Base-by-base conservation (phyloP, 2,888 invertebrate species). In the Sesia bembeciformis region DNA sequence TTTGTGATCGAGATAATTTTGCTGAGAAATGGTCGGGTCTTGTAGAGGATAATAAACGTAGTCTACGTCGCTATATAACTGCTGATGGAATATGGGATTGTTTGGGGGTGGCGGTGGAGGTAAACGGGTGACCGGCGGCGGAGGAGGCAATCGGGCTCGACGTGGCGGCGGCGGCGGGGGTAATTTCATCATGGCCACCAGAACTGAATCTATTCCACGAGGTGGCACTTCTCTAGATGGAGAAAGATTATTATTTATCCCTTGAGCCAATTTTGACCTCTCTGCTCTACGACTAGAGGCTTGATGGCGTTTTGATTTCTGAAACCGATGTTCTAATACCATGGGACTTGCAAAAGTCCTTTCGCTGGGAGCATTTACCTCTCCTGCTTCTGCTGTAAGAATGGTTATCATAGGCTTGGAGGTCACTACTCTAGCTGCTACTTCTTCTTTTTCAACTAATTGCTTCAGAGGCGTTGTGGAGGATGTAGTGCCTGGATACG, bases 31-130 rank as follows among this genome's bases (percentile, higher is more conserved):
- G 0, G 95, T 94, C 5, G 97, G 96, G 80, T 97, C 97, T 81
- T 96, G 96, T 59, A 96, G 80, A 0, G 97, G 97, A 72, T 96
- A 97, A 76, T 97, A 96, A 4, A 97, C 97, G 71, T 96, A 97
- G 80, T 97, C 97, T 3, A 96, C 96, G 71, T 97, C 97, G 58
- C 97, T 97, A 68, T 96, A 96, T 56, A 97, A 90, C 73, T 97
- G 97, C 70, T 96, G 96, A 67, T 96, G 95, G 69, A 96, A 97
- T 70, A 96, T 94, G 60, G 96, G 95, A 58, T 96, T 94, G 72
- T 96, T 96, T 0, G 95, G 94, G 0, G 95, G 94, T 3, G 95
- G 87, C 49, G 93, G 92, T 0, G 94, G 93, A 4, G 93, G 94
- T 1, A 93, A 92, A 0, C 92, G 90, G 3, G 92, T 84, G 76